Conservation (phyloP, 2,888 invertebrate species). For the Dioctria linearis region DNA sequence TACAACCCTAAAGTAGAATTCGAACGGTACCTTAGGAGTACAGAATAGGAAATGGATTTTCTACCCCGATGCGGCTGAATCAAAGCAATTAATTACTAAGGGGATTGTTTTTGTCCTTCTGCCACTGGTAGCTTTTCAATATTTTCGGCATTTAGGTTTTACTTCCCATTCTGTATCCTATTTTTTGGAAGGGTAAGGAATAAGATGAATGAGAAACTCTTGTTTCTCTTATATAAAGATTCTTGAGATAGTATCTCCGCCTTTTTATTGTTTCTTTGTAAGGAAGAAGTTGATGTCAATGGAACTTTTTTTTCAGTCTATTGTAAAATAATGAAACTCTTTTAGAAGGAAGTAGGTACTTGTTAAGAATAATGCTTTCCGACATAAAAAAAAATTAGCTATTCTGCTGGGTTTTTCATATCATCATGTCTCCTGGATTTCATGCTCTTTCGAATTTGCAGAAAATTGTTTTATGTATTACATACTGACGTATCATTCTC, state of each 20-base stretch:
- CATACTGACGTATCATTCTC: too few relatives aligned
- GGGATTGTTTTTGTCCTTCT: not conserved
- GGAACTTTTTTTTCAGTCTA: not conserved
- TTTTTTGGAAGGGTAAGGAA: not conserved
- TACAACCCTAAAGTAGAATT: not conserved
- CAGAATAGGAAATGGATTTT: not conserved
- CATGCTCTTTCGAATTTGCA: too few relatives aligned
- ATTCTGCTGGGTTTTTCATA: too few relatives aligned
- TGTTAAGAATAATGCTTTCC: too few relatives aligned
- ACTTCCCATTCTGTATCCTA: not conserved
- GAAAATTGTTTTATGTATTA: too few relatives aligned
- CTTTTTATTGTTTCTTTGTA: not conserved
- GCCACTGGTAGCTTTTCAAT: not conserved
- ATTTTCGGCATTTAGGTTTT: constrained; percentile 1
- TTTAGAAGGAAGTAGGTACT: too few relatives aligned
- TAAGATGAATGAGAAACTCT: not conserved
- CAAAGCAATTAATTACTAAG: constrained; percentile 25
- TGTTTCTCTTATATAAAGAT: not conserved
- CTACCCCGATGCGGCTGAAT: constrained; percentile 17
- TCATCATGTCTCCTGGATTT: too few relatives aligned
- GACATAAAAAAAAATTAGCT: too few relatives aligned
- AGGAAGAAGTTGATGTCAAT: not conserved
- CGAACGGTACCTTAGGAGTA: not conserved
- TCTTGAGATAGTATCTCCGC: not conserved
- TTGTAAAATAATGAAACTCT: too few relatives aligned